A percentile compares a stretch with the other conserved stretches of the same genome.
These are phyloP conservation scores for Tridacna crocea DNA, from an alignment of 2,888 invertebrate genomes.

Conservation along the genomic window DNA sequence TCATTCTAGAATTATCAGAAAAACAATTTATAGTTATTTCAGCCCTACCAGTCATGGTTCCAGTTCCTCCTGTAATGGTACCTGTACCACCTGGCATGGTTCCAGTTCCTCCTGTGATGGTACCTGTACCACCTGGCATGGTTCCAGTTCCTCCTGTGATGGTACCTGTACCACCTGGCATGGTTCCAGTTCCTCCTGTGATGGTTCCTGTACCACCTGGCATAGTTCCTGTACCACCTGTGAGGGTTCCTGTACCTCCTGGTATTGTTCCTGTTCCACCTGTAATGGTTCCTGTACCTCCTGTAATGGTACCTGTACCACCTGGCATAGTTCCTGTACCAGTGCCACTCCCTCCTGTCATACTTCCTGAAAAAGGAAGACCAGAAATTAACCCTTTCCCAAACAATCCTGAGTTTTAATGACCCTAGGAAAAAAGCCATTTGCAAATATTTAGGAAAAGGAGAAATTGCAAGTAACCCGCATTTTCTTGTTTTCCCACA, in stretches of 20 bases:
- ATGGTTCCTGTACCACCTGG: constrained; percentile 10
- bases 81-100: constrained; percentile 14
- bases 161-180: constrained; percentile 11
- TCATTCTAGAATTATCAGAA: no score
- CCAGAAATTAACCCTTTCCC: neutral
- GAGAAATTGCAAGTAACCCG: no score
- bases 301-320: constrained; percentile 10
- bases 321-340: constrained; percentile 13
- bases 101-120: neutral
- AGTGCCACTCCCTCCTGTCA: constrained; percentile 1
- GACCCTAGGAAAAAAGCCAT: no score
- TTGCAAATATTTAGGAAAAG: no score
- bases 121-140: constrained; percentile 19
- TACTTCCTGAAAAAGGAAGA: neutral
- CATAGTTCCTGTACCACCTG: constrained; percentile 12
- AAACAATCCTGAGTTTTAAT: no score
- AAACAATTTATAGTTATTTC: neutral
- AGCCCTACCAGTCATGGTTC: constrained; percentile 1
- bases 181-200: constrained; percentile 21
- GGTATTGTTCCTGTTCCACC: constrained; percentile 17
- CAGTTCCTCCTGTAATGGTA: constrained; percentile 7
- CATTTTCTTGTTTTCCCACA: no score
- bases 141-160: constrained; percentile 14
- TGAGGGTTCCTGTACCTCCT: constrained; percentile 8
- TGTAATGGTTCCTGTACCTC: neutral